Percentiles rank a stretch among this genome's conserved stretches.
Conservation (phyloP, 1,140 invertebrate species). For the Drosophila suzukii region DNA sequence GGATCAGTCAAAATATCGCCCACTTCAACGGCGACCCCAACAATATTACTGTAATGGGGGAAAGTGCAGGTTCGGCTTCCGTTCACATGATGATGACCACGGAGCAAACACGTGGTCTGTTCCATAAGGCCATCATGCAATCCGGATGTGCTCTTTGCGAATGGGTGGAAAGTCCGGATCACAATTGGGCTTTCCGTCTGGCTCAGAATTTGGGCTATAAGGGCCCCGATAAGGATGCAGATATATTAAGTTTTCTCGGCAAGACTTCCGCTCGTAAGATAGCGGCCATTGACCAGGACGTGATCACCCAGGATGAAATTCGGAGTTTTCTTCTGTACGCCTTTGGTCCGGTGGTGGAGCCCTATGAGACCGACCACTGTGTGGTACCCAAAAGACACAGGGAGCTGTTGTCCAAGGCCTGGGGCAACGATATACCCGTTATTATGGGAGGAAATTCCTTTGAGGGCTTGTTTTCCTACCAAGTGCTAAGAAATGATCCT, state of each 20-base stretch:
- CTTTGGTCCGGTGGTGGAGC: constrained; percentile 73
- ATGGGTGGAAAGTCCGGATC: constrained; percentile 74
- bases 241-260: constrained; percentile 53
- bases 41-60: constrained; percentile 85
- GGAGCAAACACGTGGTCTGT: constrained; percentile 83
- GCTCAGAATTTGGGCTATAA: constrained; percentile 67
- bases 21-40: constrained; percentile 85
- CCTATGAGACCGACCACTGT: constrained; percentile 64
- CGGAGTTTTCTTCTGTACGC: constrained; percentile 49
- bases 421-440: constrained; percentile 84
- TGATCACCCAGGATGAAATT: constrained; percentile 55
- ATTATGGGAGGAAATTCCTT: constrained; percentile 84
- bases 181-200: constrained; percentile 54
- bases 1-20: constrained; percentile 88
- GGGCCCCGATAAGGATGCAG: constrained; percentile 61
- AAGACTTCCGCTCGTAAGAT: constrained; percentile 85
- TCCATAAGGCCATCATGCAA: constrained; percentile 85
- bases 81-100: constrained; percentile 86
- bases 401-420: constrained; percentile 52
- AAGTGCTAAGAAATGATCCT: constrained; percentile 37
- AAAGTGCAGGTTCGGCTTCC: constrained; percentile 85
- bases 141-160: constrained; percentile 85
- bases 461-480: constrained; percentile 72
- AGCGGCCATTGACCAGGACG: constrained; percentile 74
- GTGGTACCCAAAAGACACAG: constrained; percentile 62